A percentile compares a stretch with the other conserved stretches of the same genome.
phyloP scores from a whole-genome alignment of 2,888 invertebrate species.

The Tipula confusa region DNA sequence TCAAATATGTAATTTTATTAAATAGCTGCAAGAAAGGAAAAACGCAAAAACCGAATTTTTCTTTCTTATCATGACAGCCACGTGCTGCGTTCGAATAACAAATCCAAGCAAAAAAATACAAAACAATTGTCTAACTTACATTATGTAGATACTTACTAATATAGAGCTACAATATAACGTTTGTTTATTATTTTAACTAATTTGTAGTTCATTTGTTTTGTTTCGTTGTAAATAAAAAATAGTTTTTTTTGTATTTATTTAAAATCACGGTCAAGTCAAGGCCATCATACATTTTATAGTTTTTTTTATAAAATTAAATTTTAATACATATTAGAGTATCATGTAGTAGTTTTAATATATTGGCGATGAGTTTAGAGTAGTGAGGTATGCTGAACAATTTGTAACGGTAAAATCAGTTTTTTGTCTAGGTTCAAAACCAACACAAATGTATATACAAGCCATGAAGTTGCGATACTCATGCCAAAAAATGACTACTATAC shows the following conservation, averaged over 20 bases:
- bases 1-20: background rate
- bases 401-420: background rate
- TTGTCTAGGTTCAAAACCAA: too few species aligned
- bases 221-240: background rate
- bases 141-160: background rate
- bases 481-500: too few species aligned
- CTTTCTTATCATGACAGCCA: background rate
- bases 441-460: too few species aligned
- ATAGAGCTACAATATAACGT: background rate
- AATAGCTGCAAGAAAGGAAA: background rate
- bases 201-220: slow-evolving; percentile 3
- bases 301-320: background rate
- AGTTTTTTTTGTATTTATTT: slow-evolving; percentile 1
- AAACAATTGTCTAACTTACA: background rate
- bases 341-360: background rate
- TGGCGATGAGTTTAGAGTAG: background rate
- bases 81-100: background rate
- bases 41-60: background rate
- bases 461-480: too few species aligned
- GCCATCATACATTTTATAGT: background rate
- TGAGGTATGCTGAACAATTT: background rate
- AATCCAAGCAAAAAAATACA: background rate
- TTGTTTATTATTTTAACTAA: background rate
- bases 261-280: slow-evolving; percentile 29
- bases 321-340: too few species aligned